Evolutionary conservation across 2,113 vertebrate genomes (phyloP).

Genomic region (Setophaga kirtlandii): DNA sequence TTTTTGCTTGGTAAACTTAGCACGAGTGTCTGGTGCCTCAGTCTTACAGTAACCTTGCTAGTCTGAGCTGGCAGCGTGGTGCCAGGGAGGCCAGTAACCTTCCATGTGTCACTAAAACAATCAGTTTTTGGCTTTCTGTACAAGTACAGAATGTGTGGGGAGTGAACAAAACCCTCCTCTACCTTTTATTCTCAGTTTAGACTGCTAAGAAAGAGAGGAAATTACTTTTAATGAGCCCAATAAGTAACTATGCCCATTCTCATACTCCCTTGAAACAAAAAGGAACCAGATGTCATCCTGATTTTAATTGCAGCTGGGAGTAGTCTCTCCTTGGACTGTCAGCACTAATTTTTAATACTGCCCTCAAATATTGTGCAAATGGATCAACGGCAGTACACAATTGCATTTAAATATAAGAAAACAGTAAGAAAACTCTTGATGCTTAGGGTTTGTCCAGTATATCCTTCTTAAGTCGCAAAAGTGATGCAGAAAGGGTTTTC

Average conservation of each 20-base stretch:
- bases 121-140: not conserved
- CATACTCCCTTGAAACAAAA: not conserved
- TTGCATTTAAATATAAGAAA: not conserved
- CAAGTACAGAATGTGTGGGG: accelerated
- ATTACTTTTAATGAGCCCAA: not conserved
- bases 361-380: not conserved
- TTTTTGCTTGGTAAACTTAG: not conserved
- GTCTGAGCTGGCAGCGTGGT: not conserved
- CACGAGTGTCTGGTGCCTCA: not conserved
- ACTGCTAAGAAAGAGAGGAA: not conserved
- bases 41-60: not conserved
- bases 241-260: not conserved
- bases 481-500: not conserved
- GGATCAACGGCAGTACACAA: not conserved
- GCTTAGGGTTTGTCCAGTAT: not conserved
- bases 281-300: not conserved
- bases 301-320: not conserved
- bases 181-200: not conserved
- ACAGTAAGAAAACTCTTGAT: not conserved
- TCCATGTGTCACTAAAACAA: not conserved
- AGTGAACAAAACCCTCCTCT: not conserved
- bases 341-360: not conserved
- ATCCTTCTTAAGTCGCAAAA: not conserved
- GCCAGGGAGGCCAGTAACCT: not conserved
- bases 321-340: not conserved